A percentile compares a stretch with the other conserved stretches of the same genome.
phyloP scores from a whole-genome alignment of 2,113 vertebrate genomes.

The Tachysurus vachellii region DNA sequence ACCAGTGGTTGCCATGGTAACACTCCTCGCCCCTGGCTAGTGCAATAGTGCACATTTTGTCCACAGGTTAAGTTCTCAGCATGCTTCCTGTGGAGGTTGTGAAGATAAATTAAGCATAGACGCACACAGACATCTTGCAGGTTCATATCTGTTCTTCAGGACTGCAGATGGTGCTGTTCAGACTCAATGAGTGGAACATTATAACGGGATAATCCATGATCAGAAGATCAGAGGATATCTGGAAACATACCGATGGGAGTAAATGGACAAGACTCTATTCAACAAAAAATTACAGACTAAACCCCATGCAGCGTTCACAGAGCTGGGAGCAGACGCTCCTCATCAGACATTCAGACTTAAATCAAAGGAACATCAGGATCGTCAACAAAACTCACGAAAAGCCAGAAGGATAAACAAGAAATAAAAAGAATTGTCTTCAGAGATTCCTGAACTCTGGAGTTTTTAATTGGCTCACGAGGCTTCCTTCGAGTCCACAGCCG shows the following conservation, averaged over 20 bases:
- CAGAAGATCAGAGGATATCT: background rate
- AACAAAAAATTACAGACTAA: background rate
- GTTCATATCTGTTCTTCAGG: background rate
- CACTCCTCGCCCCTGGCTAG: background rate
- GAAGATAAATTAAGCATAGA: background rate
- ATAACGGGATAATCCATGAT: background rate
- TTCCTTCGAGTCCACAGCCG: background rate
- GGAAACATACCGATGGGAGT: background rate
- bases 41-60: background rate
- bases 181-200: background rate
- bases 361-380: background rate
- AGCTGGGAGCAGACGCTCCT: background rate
- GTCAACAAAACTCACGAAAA: background rate
- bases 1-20: background rate
- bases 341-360: conserved; percentile 1
- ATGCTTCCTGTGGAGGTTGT: background rate
- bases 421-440: background rate
- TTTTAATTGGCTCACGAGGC: conserved; percentile 19
- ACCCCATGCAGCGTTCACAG: background rate
- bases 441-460: conserved; percentile 24
- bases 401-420: background rate
- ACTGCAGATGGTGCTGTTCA: background rate
- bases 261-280: background rate
- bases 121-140: background rate
- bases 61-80: background rate